Base-by-base conservation (phyloP, 2,113 vertebrate species). In the Apeltes quadracus region DNA sequence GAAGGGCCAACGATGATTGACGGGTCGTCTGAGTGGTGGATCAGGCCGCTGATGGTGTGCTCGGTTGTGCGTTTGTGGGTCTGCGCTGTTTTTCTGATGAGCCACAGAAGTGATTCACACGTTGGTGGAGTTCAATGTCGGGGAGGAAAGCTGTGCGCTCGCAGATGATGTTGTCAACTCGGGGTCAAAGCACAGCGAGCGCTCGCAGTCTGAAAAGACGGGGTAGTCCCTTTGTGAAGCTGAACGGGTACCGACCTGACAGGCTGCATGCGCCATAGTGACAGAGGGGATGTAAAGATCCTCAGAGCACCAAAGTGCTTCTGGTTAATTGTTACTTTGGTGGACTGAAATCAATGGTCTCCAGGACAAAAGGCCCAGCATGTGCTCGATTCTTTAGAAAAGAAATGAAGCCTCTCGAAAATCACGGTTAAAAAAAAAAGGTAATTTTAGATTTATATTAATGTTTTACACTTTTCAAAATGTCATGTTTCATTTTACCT, bases 1-100 rank as follows among this genome's bases (percentile, higher is more conserved):
- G 78, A 76, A 83, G 78, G 48, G 77, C 82, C 82, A 76, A 75
- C 61, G 64, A 32, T 76, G 83, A 88, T 74, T 69, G 85, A 84
- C 79, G 74, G 61, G 44, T 72, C 69, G 74, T 69, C 66, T 65
- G 39, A 50, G 69, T 79, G 86, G 78, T 74, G 84, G 76, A 82
- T 81, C 82, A 87, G 84, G 39, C 72, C 38, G 11, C n/a, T 14
- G 36, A 61, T 48, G 61, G 64, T 51, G 50, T 57, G 29, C 5
- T 38, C 27, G 41, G 62, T 53, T 56, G 46, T 63, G 58, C 7
- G 14, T 46, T 61, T 32, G 29, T 32, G 55, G 56, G 48, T 71
- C 48, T 66, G 69, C 48, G 39, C 38, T 34, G 22, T 72, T 59
- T 43, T 64, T 51, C 58, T 67, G 75, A 69, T 46, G 55, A 75